A percentile compares a stretch with the other conserved stretches of the same genome.
phyloP scores from a whole-genome alignment of 2,797 vertebrate genomes.

The Botia almorhae region DNA sequence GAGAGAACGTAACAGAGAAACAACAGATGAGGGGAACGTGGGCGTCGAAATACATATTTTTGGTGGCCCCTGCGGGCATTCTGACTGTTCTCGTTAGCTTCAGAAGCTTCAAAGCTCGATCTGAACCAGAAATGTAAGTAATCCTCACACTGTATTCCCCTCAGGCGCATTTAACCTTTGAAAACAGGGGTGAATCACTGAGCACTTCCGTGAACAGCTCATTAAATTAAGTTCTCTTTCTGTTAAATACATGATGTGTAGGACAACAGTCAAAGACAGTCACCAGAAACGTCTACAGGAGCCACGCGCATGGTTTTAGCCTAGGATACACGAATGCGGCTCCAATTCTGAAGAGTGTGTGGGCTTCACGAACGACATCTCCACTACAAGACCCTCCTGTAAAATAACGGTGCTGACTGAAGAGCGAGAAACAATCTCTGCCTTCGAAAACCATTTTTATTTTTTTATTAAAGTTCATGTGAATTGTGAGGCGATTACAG shows the following conservation, averaged over 20 bases:
- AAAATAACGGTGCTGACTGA: constrained; percentile 10
- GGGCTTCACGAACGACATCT: neutral
- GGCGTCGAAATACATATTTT: constrained; percentile 56
- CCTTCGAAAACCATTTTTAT: neutral
- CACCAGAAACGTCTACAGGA: neutral
- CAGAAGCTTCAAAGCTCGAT: constrained; percentile 53
- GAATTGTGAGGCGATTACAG: neutral
- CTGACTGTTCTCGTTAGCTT: constrained; percentile 58
- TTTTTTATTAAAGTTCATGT: neutral
- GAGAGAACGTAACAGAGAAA: constrained; percentile 15
- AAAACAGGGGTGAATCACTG: neutral
- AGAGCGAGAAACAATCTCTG: neutral
- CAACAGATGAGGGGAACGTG: constrained; percentile 34
- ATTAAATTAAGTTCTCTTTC: constrained; percentile 14
- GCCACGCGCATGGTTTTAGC: neutral
- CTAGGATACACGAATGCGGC: neutral
- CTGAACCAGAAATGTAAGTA: constrained; percentile 48
- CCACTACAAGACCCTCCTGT: neutral
- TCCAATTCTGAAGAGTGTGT: neutral
- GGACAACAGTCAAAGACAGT: neutral
- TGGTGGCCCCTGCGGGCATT: constrained; percentile 56
- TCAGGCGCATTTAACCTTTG: constrained; percentile 50
- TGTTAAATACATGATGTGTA: neutral
- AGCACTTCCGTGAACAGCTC: constrained; percentile 17
- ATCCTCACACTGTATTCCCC: constrained; percentile 48